Base-by-base conservation (phyloP, 2,797 vertebrate genomes). In the Aeoliscus strigatus region DNA sequence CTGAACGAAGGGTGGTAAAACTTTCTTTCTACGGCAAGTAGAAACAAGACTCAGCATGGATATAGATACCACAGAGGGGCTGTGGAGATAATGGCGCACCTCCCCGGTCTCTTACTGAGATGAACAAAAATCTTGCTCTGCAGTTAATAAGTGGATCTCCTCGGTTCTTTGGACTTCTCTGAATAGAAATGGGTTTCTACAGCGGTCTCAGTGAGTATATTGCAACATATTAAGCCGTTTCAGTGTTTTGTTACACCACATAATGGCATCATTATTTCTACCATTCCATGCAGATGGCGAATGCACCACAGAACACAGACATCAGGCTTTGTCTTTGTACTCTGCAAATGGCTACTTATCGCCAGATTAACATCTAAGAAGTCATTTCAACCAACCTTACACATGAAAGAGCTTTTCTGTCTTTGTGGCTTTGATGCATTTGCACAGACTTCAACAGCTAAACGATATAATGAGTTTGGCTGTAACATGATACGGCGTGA, bases 191-290 rank as follows among this genome's bases (percentile, higher is more conserved):
- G 64, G 51, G 28, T 70, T 78, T 75, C 59, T 75, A 66, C 58
- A 66, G 58, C 66, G 55, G 72, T 79, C 60, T 75, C 63, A 40
- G 67, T 1, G 4, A 75, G 66, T 61, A 80, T 78, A 79, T 80
- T 75, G 72, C 59, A 66, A 75, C 69, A 67, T 60, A 76, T 79
- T 61, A 73, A 77, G 44, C 70, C 55, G 64, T 77, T 77, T 51
- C 56, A 59, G 60, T 71, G 62, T 81, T 77, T 79, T 67, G 61
- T 60, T 58, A 60, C 66, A 40, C 51, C 46, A 57, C 61, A 66
- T 79, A 83, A 78, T 80, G 58, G 70, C 63, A 57, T 74, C 74
- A 83, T 86, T 80, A 80, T 70, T 78, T 66, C 59, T 69, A 45
- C 51, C 50, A 75, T 65, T 63, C 46, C 54, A 75, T 66, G 55